A percentile compares a stretch with the other conserved stretches of the same genome.
phyloP scores from a whole-genome alignment of 2,888 invertebrate species.

The Piscicola geometra region DNA sequence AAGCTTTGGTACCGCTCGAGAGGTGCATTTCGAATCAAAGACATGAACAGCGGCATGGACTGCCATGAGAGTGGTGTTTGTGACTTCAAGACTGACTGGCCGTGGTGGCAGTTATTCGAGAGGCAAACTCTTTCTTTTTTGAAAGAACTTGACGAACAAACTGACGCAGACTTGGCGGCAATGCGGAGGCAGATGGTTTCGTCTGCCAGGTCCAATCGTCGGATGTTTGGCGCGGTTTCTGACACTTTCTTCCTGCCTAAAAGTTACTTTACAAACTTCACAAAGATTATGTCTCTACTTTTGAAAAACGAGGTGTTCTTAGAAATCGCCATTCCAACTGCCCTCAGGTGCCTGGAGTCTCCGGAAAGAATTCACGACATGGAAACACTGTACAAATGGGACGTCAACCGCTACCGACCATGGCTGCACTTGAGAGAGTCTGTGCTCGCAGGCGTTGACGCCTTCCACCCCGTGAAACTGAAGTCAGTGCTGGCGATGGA shows the following conservation, averaged over 20 bases:
- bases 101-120: background rate
- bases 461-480: background rate
- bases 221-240: background rate
- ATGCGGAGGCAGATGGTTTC: background rate
- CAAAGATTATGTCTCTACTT: background rate
- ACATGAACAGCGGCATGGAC: background rate
- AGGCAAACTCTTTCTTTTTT: background rate
- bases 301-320: background rate
- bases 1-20: background rate
- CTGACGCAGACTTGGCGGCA: background rate
- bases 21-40: too few relatives aligned
- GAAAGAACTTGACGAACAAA: background rate
- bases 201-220: background rate
- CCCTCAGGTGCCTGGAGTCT: background rate
- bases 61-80: background rate
- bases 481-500: background rate
- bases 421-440: background rate
- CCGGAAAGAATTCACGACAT: background rate
- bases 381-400: background rate
- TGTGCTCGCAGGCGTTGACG: background rate
- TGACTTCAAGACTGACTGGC: background rate
- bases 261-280: background rate
- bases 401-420: background rate
- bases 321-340: slow-evolving; percentile 10
- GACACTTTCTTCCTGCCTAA: background rate